phyloP scores from a whole-genome alignment of 1,140 invertebrate species.

The Diabrotica undecimpunctata region DNA sequence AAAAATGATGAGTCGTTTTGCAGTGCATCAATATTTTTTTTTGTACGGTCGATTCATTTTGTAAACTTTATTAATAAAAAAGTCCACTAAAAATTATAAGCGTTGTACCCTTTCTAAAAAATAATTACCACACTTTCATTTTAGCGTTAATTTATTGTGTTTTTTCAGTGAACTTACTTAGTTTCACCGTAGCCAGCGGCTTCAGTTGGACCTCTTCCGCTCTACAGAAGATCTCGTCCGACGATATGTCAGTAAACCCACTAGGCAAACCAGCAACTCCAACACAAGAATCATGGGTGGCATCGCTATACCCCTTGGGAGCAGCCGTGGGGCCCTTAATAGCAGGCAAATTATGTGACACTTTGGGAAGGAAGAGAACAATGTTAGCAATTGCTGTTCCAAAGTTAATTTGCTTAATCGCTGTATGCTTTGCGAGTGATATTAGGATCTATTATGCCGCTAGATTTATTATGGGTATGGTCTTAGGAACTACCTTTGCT shows the following conservation, averaged over 20 bases:
- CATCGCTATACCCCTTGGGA: conserved; percentile 28
- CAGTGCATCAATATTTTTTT: too few relatives aligned
- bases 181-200: conserved; percentile 20
- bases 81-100: too few relatives aligned
- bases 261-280: conserved; percentile 19
- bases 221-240: conserved; percentile 18
- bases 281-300: conserved; percentile 28
- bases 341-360: conserved; percentile 13
- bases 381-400: conserved; percentile 23
- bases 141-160: neutral
- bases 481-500: conserved; percentile 49
- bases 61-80: too few relatives aligned
- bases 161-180: conserved; percentile 26
- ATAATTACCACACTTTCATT: too few relatives aligned
- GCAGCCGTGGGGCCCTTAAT: conserved; percentile 25
- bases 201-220: conserved; percentile 29
- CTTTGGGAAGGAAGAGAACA: conserved; percentile 26
- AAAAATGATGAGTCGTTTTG: too few relatives aligned
- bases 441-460: conserved; percentile 23
- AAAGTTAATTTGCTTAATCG: conserved; percentile 21
- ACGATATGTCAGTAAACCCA: conserved; percentile 23
- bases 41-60: too few relatives aligned
- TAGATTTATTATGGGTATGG: conserved; percentile 34
- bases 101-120: too few relatives aligned
- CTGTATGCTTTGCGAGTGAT: conserved; percentile 22